phyloP scores from a whole-genome alignment of 2,888 invertebrate species.

The Phengaris arion region DNA sequence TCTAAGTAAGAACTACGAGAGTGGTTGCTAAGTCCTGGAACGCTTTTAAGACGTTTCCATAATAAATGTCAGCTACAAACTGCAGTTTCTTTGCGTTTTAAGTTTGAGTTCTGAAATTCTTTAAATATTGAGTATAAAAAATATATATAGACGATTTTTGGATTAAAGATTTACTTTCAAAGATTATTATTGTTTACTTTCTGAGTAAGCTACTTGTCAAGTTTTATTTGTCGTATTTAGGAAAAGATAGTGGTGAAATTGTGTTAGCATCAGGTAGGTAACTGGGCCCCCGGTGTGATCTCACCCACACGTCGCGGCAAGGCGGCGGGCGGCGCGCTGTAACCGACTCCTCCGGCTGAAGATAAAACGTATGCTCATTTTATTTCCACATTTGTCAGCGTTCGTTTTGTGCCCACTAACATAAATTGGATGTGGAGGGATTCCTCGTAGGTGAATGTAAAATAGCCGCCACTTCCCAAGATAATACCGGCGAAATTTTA shows the following conservation, averaged over 20 bases:
- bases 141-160: conserved; percentile 1
- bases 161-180: neutral
- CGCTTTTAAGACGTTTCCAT: conserved; percentile 66
- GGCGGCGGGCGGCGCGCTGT: conserved; percentile 46
- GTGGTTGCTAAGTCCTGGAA: conserved; percentile 64
- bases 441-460: conserved; percentile 79
- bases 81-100: conserved; percentile 40
- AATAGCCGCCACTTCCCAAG: conserved; percentile 77
- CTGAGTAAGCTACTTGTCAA: neutral
- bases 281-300: conserved; percentile 31
- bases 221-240: neutral
- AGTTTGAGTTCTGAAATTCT: conserved; percentile 37
- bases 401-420: conserved; percentile 80
- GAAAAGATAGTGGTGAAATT: neutral
- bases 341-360: conserved; percentile 68
- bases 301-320: conserved; percentile 38
- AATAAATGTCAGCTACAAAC: conserved; percentile 54
- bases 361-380: conserved; percentile 79
- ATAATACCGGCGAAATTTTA: conserved; percentile 77
- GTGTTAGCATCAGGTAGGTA: conserved; percentile 22
- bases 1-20: conserved; percentile 65
- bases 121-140: conserved; percentile 10
- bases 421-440: conserved; percentile 78
- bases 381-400: conserved; percentile 79
- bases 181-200: neutral